Conservation (phyloP, 2,888 invertebrate species). For the Stenurella melanura region DNA sequence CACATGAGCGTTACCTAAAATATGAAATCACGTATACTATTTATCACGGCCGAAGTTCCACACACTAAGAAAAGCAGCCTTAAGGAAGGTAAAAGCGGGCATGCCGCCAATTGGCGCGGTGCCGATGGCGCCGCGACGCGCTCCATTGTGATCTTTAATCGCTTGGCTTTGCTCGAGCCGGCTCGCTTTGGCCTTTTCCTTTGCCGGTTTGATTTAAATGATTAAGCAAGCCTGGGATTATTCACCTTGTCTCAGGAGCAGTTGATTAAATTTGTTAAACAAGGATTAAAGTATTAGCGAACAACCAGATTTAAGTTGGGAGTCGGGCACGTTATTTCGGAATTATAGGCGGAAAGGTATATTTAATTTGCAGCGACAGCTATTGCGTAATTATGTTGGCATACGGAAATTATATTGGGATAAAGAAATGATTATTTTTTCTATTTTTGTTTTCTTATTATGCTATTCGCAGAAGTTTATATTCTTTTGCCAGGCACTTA, state of each 20-base stretch:
- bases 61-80: neutral
- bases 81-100: slow-evolving; percentile 50
- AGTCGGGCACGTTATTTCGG: slow-evolving; percentile 29
- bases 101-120: slow-evolving; percentile 60
- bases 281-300: slow-evolving; percentile 45
- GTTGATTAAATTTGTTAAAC: slow-evolving; percentile 48
- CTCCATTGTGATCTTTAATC: slow-evolving; percentile 58
- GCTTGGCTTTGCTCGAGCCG: slow-evolving; percentile 36
- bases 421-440: no score
- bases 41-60: neutral
- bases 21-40: neutral
- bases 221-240: slow-evolving; percentile 46
- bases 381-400: neutral
- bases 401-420: no score
- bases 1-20: no score
- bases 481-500: no score
- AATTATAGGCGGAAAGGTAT: slow-evolving; percentile 23
- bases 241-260: slow-evolving; percentile 44
- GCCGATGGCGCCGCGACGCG: slow-evolving; percentile 60
- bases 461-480: no score
- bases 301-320: slow-evolving; percentile 18
- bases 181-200: slow-evolving; percentile 46
- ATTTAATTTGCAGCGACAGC: neutral
- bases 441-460: no score
- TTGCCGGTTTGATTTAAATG: slow-evolving; percentile 47